Conservation (phyloP, 2,113 vertebrate species). For the Ptychochromis oligacanthus region DNA sequence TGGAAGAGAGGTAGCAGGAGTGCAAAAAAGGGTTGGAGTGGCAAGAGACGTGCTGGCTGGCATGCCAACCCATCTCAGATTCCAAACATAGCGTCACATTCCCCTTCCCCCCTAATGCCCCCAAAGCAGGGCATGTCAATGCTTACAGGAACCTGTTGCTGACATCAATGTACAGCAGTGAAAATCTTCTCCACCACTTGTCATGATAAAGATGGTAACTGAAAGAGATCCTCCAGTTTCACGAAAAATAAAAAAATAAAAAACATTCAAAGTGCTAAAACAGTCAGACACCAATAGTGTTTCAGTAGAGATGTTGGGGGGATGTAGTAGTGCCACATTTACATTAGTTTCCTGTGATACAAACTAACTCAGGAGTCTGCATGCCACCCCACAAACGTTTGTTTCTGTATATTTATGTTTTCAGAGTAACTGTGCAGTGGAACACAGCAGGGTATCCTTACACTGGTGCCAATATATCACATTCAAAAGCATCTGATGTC, state of each 20-base stretch:
- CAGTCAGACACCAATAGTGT: background rate
- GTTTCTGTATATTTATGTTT: background rate
- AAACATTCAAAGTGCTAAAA: background rate
- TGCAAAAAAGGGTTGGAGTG: conserved; percentile 22
- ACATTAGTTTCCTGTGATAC: background rate
- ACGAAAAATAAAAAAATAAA: background rate
- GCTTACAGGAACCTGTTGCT: conserved; percentile 52
- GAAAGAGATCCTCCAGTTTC: background rate
- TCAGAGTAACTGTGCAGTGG: background rate
- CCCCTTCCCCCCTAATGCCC: conserved; percentile 52
- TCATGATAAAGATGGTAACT: background rate
- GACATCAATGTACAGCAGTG: conserved; percentile 20
- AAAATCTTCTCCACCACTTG: conserved; percentile 37
- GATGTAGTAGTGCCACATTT: background rate
- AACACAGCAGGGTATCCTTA: background rate
- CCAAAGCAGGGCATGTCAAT: conserved; percentile 41
- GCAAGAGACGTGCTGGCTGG: conserved; percentile 71
- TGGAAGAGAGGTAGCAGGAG: conserved; percentile 10
- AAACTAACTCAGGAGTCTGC: background rate
- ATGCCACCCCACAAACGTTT: background rate
- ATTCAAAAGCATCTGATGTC: background rate
- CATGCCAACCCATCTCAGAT: conserved; percentile 66
- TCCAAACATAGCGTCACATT: conserved; percentile 79
- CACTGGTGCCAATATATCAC: background rate
- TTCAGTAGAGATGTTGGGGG: background rate